Evolutionary conservation across 1,140 invertebrate genomes (phyloP).

Genomic region (Rhagoletis pomonella): DNA sequence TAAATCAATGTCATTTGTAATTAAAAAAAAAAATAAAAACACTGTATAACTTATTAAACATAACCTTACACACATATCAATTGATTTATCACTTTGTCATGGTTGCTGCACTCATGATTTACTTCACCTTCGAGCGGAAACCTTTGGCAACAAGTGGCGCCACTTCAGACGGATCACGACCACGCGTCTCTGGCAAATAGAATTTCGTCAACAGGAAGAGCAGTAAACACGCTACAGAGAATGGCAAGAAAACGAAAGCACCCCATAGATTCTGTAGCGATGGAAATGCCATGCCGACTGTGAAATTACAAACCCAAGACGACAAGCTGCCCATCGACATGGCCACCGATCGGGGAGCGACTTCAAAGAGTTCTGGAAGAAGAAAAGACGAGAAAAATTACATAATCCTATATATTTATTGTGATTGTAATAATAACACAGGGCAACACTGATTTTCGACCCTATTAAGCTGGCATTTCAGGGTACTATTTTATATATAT

Average conservation of each 20-base stretch:
- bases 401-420: no score
- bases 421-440: no score
- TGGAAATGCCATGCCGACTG: constrained; percentile 90
- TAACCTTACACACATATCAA: not conserved
- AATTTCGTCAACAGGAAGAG: constrained; percentile 80
- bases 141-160: constrained; percentile 76
- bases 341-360: constrained; percentile 86
- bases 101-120: not conserved
- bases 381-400: not conserved
- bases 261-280: constrained; percentile 79
- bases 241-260: constrained; percentile 83
- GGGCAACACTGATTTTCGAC: no score
- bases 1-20: no score
- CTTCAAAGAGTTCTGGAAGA: constrained; percentile 87
- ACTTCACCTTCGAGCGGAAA: constrained; percentile 73
- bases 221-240: constrained; percentile 78
- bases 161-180: constrained; percentile 79
- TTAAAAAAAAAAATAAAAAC: no score
- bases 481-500: no score
- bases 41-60: no score
- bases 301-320: constrained; percentile 93
- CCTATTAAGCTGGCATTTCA: no score
- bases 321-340: constrained; percentile 91
- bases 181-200: constrained; percentile 84
- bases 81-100: not conserved